Evolutionary conservation across 2,113 vertebrate species (phyloP).

Genomic region (Ammospiza caudacuta): DNA sequence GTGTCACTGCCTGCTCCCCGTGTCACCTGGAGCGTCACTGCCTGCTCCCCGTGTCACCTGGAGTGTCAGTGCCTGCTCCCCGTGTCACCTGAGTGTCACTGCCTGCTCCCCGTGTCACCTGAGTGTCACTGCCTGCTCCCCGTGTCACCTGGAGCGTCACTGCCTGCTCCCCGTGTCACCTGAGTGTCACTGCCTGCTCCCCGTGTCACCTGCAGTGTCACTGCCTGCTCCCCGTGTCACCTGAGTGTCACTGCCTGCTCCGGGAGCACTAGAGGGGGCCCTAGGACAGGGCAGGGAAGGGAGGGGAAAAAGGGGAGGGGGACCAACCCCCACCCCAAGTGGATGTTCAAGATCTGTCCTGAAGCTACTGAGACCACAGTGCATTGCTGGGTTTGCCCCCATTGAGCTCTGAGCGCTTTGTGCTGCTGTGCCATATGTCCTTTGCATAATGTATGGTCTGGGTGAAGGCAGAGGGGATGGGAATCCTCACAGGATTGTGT

Average conservation of each 20-base stretch:
- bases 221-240: background rate
- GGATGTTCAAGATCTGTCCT: background rate
- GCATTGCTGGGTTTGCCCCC: background rate
- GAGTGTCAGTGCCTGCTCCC: no score
- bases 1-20: background rate
- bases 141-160: background rate
- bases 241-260: background rate
- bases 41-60: no score
- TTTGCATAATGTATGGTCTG: background rate
- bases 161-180: no score
- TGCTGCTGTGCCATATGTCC: background rate
- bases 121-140: no score
- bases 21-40: no score
- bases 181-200: no score
- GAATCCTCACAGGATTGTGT: background rate
- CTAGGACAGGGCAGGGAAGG: slow-evolving; percentile 2
- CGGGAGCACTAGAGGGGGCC: slow-evolving; percentile 56
- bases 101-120: no score
- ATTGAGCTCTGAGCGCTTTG: background rate
- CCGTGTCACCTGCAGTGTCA: background rate
- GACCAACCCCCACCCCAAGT: background rate
- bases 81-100: no score
- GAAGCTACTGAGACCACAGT: background rate
- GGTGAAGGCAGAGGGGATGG: background rate
- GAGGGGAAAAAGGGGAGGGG: accelerated